These are phyloP conservation scores for Pogoniulus pusillus DNA, from an alignment of 2,797 vertebrate genomes.

Conservation along the genomic window DNA sequence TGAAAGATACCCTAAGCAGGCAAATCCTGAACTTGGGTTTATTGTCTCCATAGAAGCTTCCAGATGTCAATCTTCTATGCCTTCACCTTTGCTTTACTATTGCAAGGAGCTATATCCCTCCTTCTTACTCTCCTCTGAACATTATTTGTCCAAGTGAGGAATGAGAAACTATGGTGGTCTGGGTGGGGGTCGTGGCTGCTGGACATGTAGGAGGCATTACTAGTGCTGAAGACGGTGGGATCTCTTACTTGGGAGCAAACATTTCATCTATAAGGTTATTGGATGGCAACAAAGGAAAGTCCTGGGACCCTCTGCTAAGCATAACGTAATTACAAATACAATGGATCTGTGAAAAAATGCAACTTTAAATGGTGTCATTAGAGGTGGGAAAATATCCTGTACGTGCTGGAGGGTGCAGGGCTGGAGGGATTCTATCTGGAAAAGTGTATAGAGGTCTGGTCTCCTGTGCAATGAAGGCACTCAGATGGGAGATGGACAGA, in stretches of 20 bases:
- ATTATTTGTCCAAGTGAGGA: not conserved
- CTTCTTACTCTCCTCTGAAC: not conserved
- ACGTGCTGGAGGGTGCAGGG: not conserved
- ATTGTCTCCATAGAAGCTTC: not conserved
- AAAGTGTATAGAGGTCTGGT: not conserved
- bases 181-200: not conserved
- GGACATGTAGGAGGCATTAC: not conserved
- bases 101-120: not conserved
- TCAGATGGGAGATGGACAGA: not conserved
- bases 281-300: not conserved
- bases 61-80: not conserved
- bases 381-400: not conserved
- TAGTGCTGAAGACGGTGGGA: not conserved
- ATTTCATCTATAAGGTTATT: not conserved
- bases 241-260: not conserved
- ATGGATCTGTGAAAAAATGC: not conserved
- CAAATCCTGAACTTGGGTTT: not conserved
- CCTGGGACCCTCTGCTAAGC: not conserved
- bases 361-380: not conserved
- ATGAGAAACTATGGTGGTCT: not conserved
- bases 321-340: not conserved
- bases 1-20: not conserved
- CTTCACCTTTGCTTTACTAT: not conserved
- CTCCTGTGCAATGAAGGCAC: not conserved
- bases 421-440: not conserved